A percentile compares a stretch with the other conserved stretches of the same genome.
phyloP scores from a whole-genome alignment of 2,113 vertebrate genomes.

The Rhagologus leucostigma region DNA sequence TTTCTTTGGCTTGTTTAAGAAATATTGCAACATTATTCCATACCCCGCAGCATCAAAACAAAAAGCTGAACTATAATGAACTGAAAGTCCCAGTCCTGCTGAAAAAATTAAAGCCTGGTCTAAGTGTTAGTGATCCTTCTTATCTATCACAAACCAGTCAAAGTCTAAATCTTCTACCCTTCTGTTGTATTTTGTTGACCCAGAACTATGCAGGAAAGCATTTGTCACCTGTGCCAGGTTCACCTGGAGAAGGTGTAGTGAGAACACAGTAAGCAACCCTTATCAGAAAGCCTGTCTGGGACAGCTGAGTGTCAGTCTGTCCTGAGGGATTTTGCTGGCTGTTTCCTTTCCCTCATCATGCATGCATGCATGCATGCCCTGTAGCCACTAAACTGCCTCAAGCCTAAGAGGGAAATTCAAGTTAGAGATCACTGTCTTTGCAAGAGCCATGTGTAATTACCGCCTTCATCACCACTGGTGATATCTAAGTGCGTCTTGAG shows the following conservation, averaged over 20 bases:
- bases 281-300: background rate
- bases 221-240: background rate
- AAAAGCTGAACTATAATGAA: background rate
- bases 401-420: background rate
- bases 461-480: background rate
- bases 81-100: rapidly evolving
- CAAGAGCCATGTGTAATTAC: background rate
- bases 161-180: background rate
- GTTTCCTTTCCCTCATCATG: background rate
- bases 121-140: background rate
- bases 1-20: background rate
- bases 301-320: background rate
- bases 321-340: background rate
- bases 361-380: rapidly evolving
- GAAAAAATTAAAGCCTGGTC: background rate
- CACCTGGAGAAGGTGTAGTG: background rate
- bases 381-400: background rate
- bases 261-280: background rate
- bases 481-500: background rate
- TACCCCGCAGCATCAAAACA: background rate
- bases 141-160: background rate
- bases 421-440: background rate
- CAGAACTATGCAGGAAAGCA: rapidly evolving
- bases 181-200: rapidly evolving
- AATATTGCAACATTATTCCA: background rate